Base-by-base conservation (phyloP, 2,113 vertebrate genomes). In the Dipodomys spectabilis region DNA sequence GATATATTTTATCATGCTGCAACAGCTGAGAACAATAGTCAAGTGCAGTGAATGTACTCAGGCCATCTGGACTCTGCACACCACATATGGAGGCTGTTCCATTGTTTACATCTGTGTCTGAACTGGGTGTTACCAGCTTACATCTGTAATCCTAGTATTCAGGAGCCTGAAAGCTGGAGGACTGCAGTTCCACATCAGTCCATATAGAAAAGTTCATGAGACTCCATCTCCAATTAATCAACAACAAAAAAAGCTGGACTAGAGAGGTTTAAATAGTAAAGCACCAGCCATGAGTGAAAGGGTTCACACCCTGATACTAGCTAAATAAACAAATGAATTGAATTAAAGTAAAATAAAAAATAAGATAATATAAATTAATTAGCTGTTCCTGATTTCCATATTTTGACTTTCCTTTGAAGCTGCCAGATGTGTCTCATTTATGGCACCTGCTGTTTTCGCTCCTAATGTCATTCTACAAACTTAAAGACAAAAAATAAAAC, bases 401-500 rank as follows among this genome's bases (percentile, higher is more conserved):
- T 84, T 93, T 57, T 77, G 60, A 77, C 4, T 64, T 13, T 39
- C 27, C 1, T 9, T 30, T 65, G n/a, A 88, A 78, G 20, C 30
- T 83, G 22, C 16, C 25, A 72, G 8, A 23, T 67, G 12, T 10
- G 22, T 95, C 5, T 64, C 45, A 72, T 27, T 3, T 22, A 74
- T 4, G 9, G 11, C 5, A 25, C 23, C 22, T 88, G n/a, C 11
- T 81, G 1, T 64, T 81, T 82, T 32, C 10, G 23, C 25, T 69
- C 92, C 79, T 57, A 64, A 85, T 64, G 6, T 18, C 80, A 19
- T 73, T 83, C 79, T 39, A 74, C 1, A 80, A 79, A 89, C 39
- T 80, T 62, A 39, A 95, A 67, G 22, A 49, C 13, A 10, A 75
- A 74, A 28, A 91, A 86, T 49, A 81, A 79, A 89, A 80, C 11